Evolutionary conservation across 2,797 vertebrate species (phyloP), one percentile per base, ranked within the genome.

Genomic region (Falco concolor): DNA sequence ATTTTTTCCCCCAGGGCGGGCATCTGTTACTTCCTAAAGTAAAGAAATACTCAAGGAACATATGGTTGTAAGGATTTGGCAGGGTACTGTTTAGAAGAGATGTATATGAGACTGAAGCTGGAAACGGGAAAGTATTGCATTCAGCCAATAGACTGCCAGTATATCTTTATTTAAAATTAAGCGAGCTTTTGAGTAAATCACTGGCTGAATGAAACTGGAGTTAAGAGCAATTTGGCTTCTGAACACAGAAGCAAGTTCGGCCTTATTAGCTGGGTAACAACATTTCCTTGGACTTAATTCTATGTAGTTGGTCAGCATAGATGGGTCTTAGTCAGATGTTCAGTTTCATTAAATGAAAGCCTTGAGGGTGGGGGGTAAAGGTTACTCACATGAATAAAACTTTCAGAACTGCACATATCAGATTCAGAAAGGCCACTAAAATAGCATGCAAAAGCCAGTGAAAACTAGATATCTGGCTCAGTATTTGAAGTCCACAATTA

Each of bases 11-110:
- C 24, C 30, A 74, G 72, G 86, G 77, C 53, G 90, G 45, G 64
- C 91, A 89, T 95, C 91, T 96, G 89, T 95, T 96, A 93, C 85
- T 92, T 93, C 72, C 60, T 89, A 65, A 95, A 95, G 94, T 81
- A 96, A 96, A 95, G 93, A 87, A 93, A 92, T 87, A 77, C 61
- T 90, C 68, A 65, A 47, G 83, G 68, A 96, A 87, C 89, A 96
- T 95, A 95, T 90, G 96, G 90, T 75, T 80, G 64, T 90, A 92
- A 54, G 25, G 68, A 92, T 78, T 80, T 96, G 81, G 68, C 94
- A 90, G 42, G 22, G 24, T 75, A 69, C 65, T 89, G 8, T 77
- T 93, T 75, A 93, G 92, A 86, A 54, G 60, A 89, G 22, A 80
- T 81, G 30, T 86, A 28, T 84, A 84, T 75, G 78, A 84, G 68